phyloP scores from a whole-genome alignment of 2,888 invertebrate genomes.

The Tetranychus truncatus region DNA sequence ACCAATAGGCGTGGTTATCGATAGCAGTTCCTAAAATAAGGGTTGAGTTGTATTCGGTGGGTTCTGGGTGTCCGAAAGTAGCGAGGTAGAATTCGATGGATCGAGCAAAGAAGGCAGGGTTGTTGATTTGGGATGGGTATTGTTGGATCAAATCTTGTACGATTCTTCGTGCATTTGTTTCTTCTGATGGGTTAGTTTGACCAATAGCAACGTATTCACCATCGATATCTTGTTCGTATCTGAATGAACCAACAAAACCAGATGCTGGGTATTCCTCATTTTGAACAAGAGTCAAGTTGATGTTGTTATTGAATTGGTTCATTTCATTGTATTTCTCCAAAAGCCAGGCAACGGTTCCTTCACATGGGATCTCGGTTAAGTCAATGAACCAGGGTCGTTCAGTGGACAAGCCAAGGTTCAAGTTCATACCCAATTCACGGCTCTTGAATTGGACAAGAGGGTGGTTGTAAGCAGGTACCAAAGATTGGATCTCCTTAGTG shows the following conservation, averaged over 20 bases:
- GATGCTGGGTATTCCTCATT: background rate
- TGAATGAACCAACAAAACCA: background rate
- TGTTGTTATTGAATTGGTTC: background rate
- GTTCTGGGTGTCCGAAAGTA: background rate
- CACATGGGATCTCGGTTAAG: background rate
- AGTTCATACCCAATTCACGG: background rate
- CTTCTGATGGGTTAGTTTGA: too few relatives aligned
- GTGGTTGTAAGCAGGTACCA: background rate
- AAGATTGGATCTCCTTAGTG: background rate
- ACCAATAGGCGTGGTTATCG: constrained; percentile 17
- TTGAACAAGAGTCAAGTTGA: background rate
- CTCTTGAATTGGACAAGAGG: background rate
- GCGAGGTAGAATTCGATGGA: background rate
- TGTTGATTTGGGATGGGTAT: background rate
- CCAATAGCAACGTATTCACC: background rate
- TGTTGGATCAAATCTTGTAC: too few relatives aligned
- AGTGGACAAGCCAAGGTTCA: background rate
- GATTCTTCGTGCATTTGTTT: too few relatives aligned
- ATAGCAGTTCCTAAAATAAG: constrained; percentile 6
- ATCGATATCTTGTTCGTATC: background rate
- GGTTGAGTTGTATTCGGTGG: background rate
- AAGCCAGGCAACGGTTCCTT: background rate
- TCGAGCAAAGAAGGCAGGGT: background rate
- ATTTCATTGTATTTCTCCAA: background rate
- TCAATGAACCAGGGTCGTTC: background rate